Base-by-base conservation (phyloP, 2,113 vertebrate genomes). In the Aspiorhynchus laticeps region DNA sequence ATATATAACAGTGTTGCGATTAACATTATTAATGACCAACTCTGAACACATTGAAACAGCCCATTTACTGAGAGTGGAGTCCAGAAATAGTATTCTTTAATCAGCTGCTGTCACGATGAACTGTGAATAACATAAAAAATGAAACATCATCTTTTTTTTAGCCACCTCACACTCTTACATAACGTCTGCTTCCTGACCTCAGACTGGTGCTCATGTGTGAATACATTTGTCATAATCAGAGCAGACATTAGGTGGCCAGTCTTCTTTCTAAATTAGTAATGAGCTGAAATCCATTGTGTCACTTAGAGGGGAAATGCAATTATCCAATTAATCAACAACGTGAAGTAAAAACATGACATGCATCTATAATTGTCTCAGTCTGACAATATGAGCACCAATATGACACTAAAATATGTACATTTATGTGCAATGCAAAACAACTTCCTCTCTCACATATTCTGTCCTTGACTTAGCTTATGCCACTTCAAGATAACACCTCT, bases 21-120 rank as follows among this genome's bases (percentile, higher is more conserved):
- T 31, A n/a, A 77, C 43, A 80, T 38, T 59, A 80, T 80, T 38
- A 33, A 0, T 33, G 4, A 38, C 48, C 41, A 51, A 6, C 10
- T 63, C 61, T 63, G n/a, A 31, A 65, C 12, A 28, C 61, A 65
- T 11, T 41, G 21, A 73, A 41, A 43, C 1, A 43, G 71, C 36
- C 19, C 33, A 12, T 11, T 74, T 48, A 76, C 33, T 71, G 86
- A 88, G 84, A 90, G 51, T 71, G 15, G 17, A 11, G 14, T 24
- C 74, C 36, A 33, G 56, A 90, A 90, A 92, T 87, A 90, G 86
- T 76, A 65, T 79, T 74, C 28, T 65, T 24, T 36, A 41, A 71
- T 46, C 36, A 71, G 80, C 48, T 75, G 38, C 86, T 80, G 88
- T 87, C 85, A 88, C 5, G 24, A 67, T 67, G 26, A 82, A 43